phyloP scores from a whole-genome alignment of 2,797 vertebrate genomes.

The Miichthys miiuy region DNA sequence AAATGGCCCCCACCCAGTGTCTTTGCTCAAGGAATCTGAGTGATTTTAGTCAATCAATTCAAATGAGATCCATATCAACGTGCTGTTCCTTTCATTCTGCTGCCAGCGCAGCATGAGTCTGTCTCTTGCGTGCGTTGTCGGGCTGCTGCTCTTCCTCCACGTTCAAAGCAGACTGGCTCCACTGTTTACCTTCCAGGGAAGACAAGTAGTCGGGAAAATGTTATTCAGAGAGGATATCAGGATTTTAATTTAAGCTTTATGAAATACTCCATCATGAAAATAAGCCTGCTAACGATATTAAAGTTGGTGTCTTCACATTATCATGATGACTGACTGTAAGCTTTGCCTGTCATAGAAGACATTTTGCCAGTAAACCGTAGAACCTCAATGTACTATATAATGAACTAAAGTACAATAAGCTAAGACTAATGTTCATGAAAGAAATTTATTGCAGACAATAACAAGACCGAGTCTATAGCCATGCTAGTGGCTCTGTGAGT shows the following conservation, averaged over 20 bases:
- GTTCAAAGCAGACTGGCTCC: slow-evolving; percentile 30
- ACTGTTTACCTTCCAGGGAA: slow-evolving; percentile 22
- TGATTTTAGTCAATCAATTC: slow-evolving; percentile 47
- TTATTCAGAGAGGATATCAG: slow-evolving; percentile 21
- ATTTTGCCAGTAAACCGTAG: background rate
- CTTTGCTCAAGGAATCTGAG: slow-evolving; percentile 28
- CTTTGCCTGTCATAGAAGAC: background rate
- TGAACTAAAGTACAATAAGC: background rate
- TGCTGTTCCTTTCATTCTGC: slow-evolving; percentile 40
- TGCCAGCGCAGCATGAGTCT: slow-evolving; percentile 37
- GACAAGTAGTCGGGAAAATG: slow-evolving; percentile 1
- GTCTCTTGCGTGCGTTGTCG: slow-evolving; percentile 11
- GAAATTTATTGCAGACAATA: background rate
- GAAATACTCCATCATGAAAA: slow-evolving; percentile 10
- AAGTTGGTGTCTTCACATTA: background rate
- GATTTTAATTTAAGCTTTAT: slow-evolving; percentile 11
- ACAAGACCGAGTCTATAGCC: background rate
- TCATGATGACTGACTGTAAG: background rate
- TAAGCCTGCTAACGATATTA: background rate
- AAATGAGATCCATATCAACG: slow-evolving; percentile 54
- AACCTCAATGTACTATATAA: background rate
- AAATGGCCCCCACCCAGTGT: slow-evolving; percentile 11
- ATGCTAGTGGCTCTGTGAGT: background rate
- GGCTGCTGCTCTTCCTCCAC: slow-evolving; percentile 35
- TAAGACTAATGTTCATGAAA: background rate